A percentile compares a stretch with the other conserved stretches of the same genome.
Conservation (phyloP, 2,888 invertebrate species). For the Drosophila barbarae region DNA sequence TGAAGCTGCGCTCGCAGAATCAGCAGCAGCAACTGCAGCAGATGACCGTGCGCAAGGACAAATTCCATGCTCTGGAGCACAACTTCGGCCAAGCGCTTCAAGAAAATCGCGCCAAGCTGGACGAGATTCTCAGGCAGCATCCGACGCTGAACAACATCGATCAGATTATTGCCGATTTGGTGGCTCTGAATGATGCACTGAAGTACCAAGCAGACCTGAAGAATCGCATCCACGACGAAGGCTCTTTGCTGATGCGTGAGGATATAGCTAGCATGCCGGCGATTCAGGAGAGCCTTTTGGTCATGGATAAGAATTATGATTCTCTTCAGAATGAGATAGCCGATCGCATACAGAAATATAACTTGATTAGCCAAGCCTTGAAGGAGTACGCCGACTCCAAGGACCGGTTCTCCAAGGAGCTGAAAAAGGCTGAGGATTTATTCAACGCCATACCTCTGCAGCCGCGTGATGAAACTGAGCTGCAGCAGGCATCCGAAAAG, state of each 20-base stretch:
- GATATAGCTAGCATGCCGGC: slow-evolving; percentile 89
- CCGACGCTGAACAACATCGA: slow-evolving; percentile 78
- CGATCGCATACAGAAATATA: slow-evolving; percentile 87
- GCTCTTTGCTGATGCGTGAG: slow-evolving; percentile 88
- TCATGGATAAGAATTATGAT: slow-evolving; percentile 90
- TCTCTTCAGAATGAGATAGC: slow-evolving; percentile 87
- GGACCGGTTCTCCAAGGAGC: slow-evolving; percentile 85
- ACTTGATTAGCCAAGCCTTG: slow-evolving; percentile 86
- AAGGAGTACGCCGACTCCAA: slow-evolving; percentile 88
- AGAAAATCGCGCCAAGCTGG: slow-evolving; percentile 76
- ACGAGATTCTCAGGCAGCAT: slow-evolving; percentile 70
- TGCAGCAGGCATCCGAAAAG: slow-evolving; percentile 86
- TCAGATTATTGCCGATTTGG: slow-evolving; percentile 80
- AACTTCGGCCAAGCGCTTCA: slow-evolving; percentile 85
- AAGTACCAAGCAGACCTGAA: slow-evolving; percentile 83
- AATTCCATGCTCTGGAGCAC: slow-evolving; percentile 87
- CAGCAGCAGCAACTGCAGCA: slow-evolving; percentile 86
- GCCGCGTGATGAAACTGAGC: slow-evolving; percentile 87
- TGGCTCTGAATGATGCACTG: slow-evolving; percentile 82
- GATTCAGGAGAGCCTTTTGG: slow-evolving; percentile 88
- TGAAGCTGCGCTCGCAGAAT: slow-evolving; percentile 84
- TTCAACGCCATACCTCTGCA: slow-evolving; percentile 84
- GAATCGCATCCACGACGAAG: slow-evolving; percentile 88
- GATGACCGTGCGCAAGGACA: slow-evolving; percentile 87
- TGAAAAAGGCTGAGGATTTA: slow-evolving; percentile 85